These are phyloP conservation scores for Wiebesia pumilae DNA, from an alignment of 1,140 invertebrate species.

Conservation along the genomic window DNA sequence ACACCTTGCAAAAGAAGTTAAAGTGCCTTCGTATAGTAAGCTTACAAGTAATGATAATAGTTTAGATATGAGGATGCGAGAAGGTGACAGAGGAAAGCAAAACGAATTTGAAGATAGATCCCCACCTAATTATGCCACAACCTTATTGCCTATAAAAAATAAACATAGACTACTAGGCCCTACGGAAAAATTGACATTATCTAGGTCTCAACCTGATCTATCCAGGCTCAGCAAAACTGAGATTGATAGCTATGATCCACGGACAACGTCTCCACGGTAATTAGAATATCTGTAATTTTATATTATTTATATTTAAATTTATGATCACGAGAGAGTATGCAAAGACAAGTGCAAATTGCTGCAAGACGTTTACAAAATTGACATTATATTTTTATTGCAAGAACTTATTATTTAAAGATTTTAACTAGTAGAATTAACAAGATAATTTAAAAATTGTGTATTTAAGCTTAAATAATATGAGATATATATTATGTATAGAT, in stretches of 20 bases:
- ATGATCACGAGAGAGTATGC: not conserved
- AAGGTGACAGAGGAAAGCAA: slow-evolving; percentile 67
- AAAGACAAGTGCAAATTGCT: not conserved
- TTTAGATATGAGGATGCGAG: slow-evolving; percentile 66
- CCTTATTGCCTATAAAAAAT: slow-evolving; percentile 70
- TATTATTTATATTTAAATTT: not conserved
- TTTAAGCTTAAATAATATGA: no score
- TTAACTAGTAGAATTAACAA: no score
- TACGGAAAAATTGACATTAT: slow-evolving; percentile 80
- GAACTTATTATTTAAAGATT: not conserved
- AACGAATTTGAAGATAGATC: slow-evolving; percentile 74
- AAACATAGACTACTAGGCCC: slow-evolving; percentile 72
- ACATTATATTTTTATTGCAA: no score
- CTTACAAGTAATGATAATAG: slow-evolving; percentile 63
- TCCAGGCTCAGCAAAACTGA: slow-evolving; percentile 72
- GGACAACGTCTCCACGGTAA: slow-evolving; percentile 71
- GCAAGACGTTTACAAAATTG: no score
- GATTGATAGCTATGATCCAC: slow-evolving; percentile 69
- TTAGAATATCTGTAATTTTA: not conserved
- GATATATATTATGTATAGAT: no score
- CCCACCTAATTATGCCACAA: slow-evolving; percentile 72
- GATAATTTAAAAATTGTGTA: no score
- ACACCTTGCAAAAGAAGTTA: slow-evolving; percentile 89
- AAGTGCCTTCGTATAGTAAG: slow-evolving; percentile 74
- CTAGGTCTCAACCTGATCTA: slow-evolving; percentile 87